A percentile compares a stretch with the other conserved stretches of the same genome.
These are phyloP conservation scores for Esperia sulphurella DNA, from an alignment of 2,888 invertebrate species.

Conservation along the genomic window DNA sequence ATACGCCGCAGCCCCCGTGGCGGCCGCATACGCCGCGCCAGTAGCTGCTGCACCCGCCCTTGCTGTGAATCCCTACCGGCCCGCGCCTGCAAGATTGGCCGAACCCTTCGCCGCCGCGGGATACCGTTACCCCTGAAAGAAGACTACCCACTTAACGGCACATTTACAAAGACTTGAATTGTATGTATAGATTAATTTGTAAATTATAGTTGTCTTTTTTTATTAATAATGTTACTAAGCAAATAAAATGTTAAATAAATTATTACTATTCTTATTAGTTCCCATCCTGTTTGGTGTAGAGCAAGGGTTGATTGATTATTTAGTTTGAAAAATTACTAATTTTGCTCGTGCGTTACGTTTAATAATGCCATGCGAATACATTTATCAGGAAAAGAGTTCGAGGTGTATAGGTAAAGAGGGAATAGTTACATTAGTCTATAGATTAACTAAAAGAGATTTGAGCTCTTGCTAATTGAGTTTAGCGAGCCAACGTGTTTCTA, in stretches of 20 bases:
- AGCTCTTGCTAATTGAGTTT: no score
- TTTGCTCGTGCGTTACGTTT: background rate
- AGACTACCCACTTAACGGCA: constrained; percentile 37
- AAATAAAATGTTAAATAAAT: constrained; percentile 9
- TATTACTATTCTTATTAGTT: background rate
- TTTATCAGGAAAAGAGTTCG: background rate
- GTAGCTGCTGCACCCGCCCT: constrained; percentile 30
- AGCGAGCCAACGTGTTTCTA: no score
- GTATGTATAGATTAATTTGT: constrained; percentile 45
- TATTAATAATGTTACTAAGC: constrained; percentile 1
- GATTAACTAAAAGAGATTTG: no score
- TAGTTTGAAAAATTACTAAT: no score
- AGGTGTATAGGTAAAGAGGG: no score
- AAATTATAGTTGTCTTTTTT: constrained; percentile 28
- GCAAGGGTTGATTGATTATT: no score
- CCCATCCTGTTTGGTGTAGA: background rate
- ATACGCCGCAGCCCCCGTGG: constrained; percentile 11
- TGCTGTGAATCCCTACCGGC: constrained; percentile 36
- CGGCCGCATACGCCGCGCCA: constrained; percentile 24
- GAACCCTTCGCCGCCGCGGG: constrained; percentile 59
- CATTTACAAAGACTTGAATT: constrained; percentile 57
- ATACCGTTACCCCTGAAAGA: constrained; percentile 60
- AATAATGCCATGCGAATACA: background rate
- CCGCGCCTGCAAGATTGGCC: constrained; percentile 50
- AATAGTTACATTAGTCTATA: no score